Conservation (phyloP, 2,888 invertebrate species). For the Xestobium rufovillosum region DNA sequence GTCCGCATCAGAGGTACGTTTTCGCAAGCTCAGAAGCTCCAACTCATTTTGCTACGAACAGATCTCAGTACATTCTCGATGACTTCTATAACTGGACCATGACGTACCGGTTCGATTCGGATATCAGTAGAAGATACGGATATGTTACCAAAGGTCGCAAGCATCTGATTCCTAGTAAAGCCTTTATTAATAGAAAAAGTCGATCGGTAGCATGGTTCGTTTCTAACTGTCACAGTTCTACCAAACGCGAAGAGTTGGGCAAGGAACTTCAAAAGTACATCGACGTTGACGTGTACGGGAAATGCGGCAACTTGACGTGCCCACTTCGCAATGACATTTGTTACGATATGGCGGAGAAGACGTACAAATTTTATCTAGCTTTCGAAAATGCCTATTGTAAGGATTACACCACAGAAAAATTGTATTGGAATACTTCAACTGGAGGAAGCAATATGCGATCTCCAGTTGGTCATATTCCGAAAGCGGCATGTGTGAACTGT, state of each 20-base stretch:
- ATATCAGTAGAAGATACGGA: slow-evolving; percentile 40
- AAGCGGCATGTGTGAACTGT: slow-evolving; percentile 13
- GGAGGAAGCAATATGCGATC: slow-evolving; percentile 19
- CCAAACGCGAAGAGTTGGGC: slow-evolving; percentile 43
- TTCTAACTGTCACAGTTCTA: slow-evolving; percentile 45
- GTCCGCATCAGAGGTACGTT: slow-evolving; percentile 44
- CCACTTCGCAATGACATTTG: slow-evolving; percentile 33
- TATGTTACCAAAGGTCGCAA: slow-evolving; percentile 19
- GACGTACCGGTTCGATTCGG: slow-evolving; percentile 46
- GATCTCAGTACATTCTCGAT: slow-evolving; percentile 14
- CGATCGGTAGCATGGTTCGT: slow-evolving; percentile 53
- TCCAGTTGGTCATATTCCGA: no score
- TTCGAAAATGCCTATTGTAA: slow-evolving; percentile 64
- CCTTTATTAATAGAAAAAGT: slow-evolving; percentile 33
- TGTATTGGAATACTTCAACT: slow-evolving; percentile 39
- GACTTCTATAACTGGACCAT: slow-evolving; percentile 52
- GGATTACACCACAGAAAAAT: slow-evolving; percentile 58
- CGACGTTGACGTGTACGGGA: slow-evolving; percentile 54
- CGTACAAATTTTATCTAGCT: slow-evolving; percentile 64
- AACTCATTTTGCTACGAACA: slow-evolving; percentile 24
- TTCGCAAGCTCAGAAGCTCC: slow-evolving; percentile 47
- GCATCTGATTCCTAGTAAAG: slow-evolving; percentile 22
- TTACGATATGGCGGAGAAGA: slow-evolving; percentile 42
- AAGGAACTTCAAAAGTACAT: slow-evolving; percentile 49
- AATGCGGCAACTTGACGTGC: slow-evolving; percentile 47